phyloP scores from a whole-genome alignment of 64 coral and sea anemone genomes.

The Montipora capricornis region DNA sequence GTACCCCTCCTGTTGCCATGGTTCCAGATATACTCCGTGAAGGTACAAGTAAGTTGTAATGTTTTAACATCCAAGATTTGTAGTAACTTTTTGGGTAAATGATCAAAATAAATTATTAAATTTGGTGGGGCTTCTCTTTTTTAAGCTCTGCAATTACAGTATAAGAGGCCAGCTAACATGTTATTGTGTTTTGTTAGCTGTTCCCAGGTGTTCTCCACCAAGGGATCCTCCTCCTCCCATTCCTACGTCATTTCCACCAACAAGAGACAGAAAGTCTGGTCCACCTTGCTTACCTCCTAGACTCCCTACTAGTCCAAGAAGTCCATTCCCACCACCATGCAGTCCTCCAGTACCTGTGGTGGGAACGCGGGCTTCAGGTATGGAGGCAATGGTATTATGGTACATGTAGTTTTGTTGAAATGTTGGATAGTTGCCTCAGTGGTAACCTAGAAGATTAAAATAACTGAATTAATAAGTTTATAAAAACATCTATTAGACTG shows the following conservation, averaged over 20 bases:
- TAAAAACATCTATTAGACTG: no score
- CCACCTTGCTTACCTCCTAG: conserved; percentile 29
- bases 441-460: no score
- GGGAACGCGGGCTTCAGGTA: neutral
- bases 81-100: neutral
- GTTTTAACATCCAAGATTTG: neutral
- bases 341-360: neutral
- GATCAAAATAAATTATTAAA: neutral
- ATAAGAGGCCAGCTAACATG: neutral
- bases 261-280: conserved; percentile 2
- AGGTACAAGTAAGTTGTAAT: neutral
- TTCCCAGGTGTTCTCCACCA: conserved; percentile 29
- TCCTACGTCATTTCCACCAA: conserved; percentile 10
- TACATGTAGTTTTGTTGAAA: no score
- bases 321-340: neutral
- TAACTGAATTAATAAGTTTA: no score
- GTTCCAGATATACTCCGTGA: conserved; percentile 34
- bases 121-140: neutral
- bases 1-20: neutral
- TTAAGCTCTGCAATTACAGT: neutral
- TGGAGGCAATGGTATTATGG: neutral
- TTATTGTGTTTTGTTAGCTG: neutral
- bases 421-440: no score
- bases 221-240: conserved; percentile 24
- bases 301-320: conserved; percentile 39